These are phyloP conservation scores for Circaetus gallicus DNA, from an alignment of 2,113 vertebrate genomes.

Conservation along the genomic window DNA sequence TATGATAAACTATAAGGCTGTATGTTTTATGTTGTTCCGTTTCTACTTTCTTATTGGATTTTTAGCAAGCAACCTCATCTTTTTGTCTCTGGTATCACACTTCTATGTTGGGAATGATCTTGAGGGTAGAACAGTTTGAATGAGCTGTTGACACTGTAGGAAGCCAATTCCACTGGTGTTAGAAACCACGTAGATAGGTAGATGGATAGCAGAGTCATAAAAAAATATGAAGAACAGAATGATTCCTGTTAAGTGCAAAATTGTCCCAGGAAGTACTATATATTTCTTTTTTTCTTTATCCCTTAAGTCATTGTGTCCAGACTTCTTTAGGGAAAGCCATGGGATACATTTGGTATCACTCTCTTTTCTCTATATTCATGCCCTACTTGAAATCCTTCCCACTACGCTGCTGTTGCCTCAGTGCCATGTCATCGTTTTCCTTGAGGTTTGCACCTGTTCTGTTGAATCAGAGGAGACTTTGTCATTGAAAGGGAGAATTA, in stretches of 20 bases:
- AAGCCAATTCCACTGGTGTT: background rate
- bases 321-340: background rate
- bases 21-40: background rate
- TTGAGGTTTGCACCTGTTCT: background rate
- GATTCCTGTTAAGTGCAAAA: background rate
- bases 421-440: background rate
- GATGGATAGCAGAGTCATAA: background rate
- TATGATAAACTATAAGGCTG: background rate
- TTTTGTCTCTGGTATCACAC: background rate
- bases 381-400: background rate
- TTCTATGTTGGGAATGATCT: background rate
- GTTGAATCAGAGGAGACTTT: background rate
- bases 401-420: background rate
- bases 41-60: background rate
- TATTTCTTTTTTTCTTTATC: background rate
- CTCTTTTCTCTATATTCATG: background rate
- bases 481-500: background rate
- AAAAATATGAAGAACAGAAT: background rate
- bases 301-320: background rate
- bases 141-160: background rate
- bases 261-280: background rate
- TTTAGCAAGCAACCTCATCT: background rate
- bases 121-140: background rate
- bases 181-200: accelerated
- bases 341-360: background rate